Percentiles rank a stretch among this genome's conserved stretches.
phyloP scores from a whole-genome alignment of 2,888 invertebrate species.

The Dinocampus coccinellae region DNA sequence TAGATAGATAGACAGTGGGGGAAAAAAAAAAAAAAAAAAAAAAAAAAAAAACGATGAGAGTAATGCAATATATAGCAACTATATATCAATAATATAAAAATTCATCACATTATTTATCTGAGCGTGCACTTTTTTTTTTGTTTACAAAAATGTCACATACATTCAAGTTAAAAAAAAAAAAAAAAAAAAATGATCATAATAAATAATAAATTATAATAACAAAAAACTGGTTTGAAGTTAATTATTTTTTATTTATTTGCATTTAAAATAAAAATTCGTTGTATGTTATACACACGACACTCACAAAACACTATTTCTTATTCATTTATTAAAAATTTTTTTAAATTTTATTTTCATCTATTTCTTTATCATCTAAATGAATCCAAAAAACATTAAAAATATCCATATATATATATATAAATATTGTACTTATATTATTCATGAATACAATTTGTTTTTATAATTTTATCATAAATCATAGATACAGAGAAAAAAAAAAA shows the following conservation, averaged over 20 bases:
- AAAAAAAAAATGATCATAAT: neutral
- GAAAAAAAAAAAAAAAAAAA: constrained; percentile 5
- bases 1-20: neutral
- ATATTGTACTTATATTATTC: neutral
- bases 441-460: neutral
- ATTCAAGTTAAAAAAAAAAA: neutral
- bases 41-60: neutral
- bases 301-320: neutral
- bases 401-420: neutral
- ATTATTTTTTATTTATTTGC: neutral
- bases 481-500: no score
- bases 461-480: neutral
- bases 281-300: neutral
- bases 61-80: no score
- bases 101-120: no score
- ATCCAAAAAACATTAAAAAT: neutral
- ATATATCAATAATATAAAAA: neutral
- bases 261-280: neutral
- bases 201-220: neutral
- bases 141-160: no score
- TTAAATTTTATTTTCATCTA: neutral
- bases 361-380: neutral
- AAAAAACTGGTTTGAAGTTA: neutral
- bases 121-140: no score
- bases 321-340: neutral